Percentiles rank a stretch among this genome's conserved stretches.
These are phyloP conservation scores for Campopleginae sp. DNA, from an alignment of 2,888 invertebrate species.

Conservation along the genomic window DNA sequence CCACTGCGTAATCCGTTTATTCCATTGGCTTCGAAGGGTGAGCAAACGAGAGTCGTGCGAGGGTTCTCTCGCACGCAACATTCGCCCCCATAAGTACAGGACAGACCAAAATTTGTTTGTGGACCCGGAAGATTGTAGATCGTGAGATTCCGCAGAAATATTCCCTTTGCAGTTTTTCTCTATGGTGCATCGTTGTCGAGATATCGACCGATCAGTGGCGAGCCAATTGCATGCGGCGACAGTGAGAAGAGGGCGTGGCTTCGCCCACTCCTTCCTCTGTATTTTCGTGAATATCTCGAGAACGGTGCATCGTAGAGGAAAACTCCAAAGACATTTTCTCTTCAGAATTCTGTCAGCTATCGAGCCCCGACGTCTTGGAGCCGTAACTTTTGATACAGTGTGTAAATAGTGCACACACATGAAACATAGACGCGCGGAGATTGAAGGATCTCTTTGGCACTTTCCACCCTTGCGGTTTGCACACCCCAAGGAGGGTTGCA, in stretches of 20 bases:
- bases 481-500: conserved; percentile 35
- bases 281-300: neutral
- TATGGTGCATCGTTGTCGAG: neutral
- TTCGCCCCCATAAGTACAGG: neutral
- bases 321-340: neutral
- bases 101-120: neutral
- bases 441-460: conserved; percentile 55
- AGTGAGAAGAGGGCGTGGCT: neutral
- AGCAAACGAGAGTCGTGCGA: conserved; percentile 34
- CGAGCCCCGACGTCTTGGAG: neutral
- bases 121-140: neutral
- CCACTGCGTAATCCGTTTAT: conserved; percentile 67
- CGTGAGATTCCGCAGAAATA: neutral
- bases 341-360: neutral
- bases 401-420: neutral
- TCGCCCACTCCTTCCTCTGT: neutral
- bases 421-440: conserved; percentile 12
- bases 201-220: neutral
- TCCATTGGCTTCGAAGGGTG: conserved; percentile 59
- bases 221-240: neutral
- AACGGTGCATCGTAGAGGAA: neutral
- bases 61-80: conserved; percentile 12
- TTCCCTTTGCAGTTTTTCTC: neutral
- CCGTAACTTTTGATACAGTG: neutral
- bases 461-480: conserved; percentile 57